Base-by-base conservation (phyloP, 37 sponge, comb jelly and placozoan genomes). In the Haliclona indistincta region DNA sequence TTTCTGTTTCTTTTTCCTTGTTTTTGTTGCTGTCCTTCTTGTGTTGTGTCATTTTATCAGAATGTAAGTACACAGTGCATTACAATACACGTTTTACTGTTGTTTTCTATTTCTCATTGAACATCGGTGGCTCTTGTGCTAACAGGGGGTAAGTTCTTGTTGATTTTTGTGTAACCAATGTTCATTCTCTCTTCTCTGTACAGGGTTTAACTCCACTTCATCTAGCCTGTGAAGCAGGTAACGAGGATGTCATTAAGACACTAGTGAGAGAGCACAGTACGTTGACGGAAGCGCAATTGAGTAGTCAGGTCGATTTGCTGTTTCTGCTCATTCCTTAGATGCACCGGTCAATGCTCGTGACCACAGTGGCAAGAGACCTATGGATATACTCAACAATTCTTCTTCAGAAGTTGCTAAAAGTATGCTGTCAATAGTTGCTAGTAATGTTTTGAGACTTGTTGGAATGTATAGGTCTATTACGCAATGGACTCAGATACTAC, bases 171-270 rank as follows among this genome's bases (percentile, higher is more conserved):
- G 41, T 44, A 43, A 10, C 3, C 6, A 28, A 69, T 41, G 4
- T 42, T 26, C 32, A 36, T 74, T 74, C 40, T 55, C 54, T 32
- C 26, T 8, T 74, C 20, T 22, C 22, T 37, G 4, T 40, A 17
- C 38, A 86, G 84, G 92, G 92, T 20, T 63, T 76, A 17, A 91
- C 92, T 76, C 80, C 92, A n/a, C 73, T 91, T 13, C 92, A 91
- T 58, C 38, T 91, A 43, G 92, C 92, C 20, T 73, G 79, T 53
- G 79, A 82, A 54, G 33, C 65, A 5, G 92, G 92, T 2, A 67
- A 91, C 63, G 87, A 91, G 38, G 75, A 85, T 39, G 81, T 77
- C 2, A 83, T 91, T 38, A n/a, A 49, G 29, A 40, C 64, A 1
- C 56, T 91, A 20, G 51, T 91, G 10, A 54, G 26, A 29, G 83